Evolutionary conservation across 2,888 invertebrate genomes (phyloP).

Genomic region (Adela reaumurella): DNA sequence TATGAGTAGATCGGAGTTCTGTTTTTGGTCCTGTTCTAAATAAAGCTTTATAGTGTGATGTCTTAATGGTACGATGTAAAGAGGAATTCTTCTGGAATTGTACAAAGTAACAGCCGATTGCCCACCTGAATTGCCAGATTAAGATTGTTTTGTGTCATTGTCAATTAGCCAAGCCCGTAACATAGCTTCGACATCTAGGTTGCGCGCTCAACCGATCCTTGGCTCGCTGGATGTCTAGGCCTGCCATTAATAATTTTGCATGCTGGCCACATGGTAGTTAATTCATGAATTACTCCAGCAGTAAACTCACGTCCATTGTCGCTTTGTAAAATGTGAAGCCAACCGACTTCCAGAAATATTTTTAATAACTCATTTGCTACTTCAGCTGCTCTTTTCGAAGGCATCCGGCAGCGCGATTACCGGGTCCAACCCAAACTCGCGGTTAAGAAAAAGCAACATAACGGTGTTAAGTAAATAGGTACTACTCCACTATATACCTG

Average conservation of each 20-base stretch:
- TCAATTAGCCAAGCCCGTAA: constrained; percentile 1
- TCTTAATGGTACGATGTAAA: too few relatives aligned
- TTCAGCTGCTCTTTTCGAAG: constrained; percentile 9
- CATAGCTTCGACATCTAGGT: constrained; percentile 8
- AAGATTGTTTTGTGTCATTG: neutral
- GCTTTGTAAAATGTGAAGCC: constrained; percentile 1
- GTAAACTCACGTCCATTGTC: constrained; percentile 8
- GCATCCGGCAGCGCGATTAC: too few relatives aligned
- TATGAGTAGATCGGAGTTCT: too few relatives aligned
- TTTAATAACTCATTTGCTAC: constrained; percentile 9
- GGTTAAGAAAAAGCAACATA: too few relatives aligned
- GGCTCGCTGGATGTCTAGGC: constrained; percentile 1
- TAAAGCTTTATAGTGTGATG: too few relatives aligned
- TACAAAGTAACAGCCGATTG: too few relatives aligned
- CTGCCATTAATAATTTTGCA: constrained; percentile 6
- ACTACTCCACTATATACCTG: too few relatives aligned
- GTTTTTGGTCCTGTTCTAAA: too few relatives aligned
- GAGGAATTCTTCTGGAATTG: too few relatives aligned
- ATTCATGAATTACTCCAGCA: constrained; percentile 8
- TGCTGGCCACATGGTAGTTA: constrained; percentile 8
- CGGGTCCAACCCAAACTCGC: too few relatives aligned
- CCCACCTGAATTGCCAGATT: too few relatives aligned
- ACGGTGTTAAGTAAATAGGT: too few relatives aligned
- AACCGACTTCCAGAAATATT: constrained; percentile 8
- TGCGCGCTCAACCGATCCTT: constrained; percentile 1